phyloP scores from a whole-genome alignment of 1,140 invertebrate species.

The Parapsyche elsis region DNA sequence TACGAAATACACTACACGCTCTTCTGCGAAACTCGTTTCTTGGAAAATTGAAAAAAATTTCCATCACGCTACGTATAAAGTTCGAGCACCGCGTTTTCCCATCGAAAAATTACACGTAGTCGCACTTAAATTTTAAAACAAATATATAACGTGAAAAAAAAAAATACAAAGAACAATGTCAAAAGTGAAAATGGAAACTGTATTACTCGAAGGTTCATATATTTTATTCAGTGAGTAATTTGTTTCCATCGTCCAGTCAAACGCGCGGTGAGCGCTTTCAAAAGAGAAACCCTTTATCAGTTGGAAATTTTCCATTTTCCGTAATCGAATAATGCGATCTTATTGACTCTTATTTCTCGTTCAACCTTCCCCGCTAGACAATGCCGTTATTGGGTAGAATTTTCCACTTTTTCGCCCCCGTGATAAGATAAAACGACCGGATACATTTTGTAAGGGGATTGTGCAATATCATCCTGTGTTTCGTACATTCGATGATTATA shows the following conservation, averaged over 20 bases:
- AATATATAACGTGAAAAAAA: too few relatives aligned
- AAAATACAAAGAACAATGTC: too few relatives aligned
- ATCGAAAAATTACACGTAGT: neutral
- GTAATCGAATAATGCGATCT: conserved; percentile 13
- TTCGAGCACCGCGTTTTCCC: neutral
- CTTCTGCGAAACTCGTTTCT: neutral
- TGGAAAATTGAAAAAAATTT: conserved; percentile 13
- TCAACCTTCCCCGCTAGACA: neutral
- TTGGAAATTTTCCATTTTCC: conserved; percentile 6
- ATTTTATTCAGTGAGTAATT: too few relatives aligned
- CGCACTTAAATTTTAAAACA: neutral
- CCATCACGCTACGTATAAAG: neutral
- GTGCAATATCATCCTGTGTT: neutral
- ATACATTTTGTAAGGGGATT: conserved; percentile 23
- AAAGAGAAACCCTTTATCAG: neutral
- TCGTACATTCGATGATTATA: neutral
- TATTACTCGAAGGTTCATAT: too few relatives aligned
- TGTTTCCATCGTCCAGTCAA: too few relatives aligned
- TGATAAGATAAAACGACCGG: conserved; percentile 23
- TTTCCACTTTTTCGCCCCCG: neutral
- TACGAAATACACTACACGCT: neutral
- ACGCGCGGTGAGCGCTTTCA: too few relatives aligned
- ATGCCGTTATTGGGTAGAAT: conserved; percentile 14
- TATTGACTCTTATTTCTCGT: conserved; percentile 15
- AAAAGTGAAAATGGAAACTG: too few relatives aligned